Base-by-base conservation (phyloP, 1,140 invertebrate species). In the Araneus ventricosus region DNA sequence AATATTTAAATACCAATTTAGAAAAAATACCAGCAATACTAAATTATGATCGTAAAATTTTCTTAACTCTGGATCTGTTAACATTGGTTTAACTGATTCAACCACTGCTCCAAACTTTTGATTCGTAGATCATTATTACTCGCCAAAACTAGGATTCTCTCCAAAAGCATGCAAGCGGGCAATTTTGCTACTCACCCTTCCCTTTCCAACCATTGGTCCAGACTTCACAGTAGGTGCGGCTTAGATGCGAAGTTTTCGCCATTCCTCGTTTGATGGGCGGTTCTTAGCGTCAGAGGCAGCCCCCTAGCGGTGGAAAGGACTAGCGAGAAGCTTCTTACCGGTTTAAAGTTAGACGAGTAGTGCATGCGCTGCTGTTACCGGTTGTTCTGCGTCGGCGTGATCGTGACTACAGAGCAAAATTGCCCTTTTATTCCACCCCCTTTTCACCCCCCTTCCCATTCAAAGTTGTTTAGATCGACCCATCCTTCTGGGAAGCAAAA, bases 371-470 rank as follows among this genome's bases (percentile, higher is more conserved):
- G 70, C 30, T 34, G 30, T 34, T 20, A 22, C 5, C 17, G 14
- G 45, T 52, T 27, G 2, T 41, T 88, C 61, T 37, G 86, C 86
- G 86, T 88, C 59, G 86, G n/a, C n/a, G 86, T 88, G 59, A 39
- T 52, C 22, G 39, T 88, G 34, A 41, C 39, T 70, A 70, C 86
- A n/a, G 4, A 39, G 30, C 34, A 41, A 88, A 14, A 88, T 67
- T 37, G 61, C 37, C n/a, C 17, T 52, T 88, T 70, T 70, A 88
- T 67, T 41, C 86, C 86, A 22, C 61, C 86, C n/a, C n/a, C 67
- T 67, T 67, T 67, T 17, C 37, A 24, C 4, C 34, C 34, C 34
- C 86, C 37, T 10, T 37, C 84, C 84, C 52, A n/a, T 86, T 34
- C 45, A 59, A 59, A 61, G 84, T n/a, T 86, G 27, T 86, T 34